A percentile compares a stretch with the other conserved stretches of the same genome.
Evolutionary conservation across 2,797 vertebrate species (phyloP).

Genomic region (Perodicticus potto): DNA sequence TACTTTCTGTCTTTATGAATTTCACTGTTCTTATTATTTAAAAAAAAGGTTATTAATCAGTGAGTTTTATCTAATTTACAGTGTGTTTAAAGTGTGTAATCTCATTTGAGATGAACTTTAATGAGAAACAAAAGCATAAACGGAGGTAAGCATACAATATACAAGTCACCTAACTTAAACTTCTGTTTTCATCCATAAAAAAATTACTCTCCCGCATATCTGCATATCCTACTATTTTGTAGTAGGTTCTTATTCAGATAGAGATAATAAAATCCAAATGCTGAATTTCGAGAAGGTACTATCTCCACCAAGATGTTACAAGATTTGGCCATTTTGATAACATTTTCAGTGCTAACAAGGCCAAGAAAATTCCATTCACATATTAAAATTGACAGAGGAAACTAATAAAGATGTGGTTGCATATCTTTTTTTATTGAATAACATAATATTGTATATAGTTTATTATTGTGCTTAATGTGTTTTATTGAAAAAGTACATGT

Average conservation of each 20-base stretch:
- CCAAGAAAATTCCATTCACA: not conserved
- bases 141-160: not conserved
- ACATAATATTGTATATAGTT: not conserved
- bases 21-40: not conserved
- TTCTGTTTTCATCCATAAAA: not conserved
- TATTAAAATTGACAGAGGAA: conserved; percentile 1
- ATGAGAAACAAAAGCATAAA: not conserved
- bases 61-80: not conserved
- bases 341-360: not conserved
- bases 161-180: not conserved
- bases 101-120: not conserved
- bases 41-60: not conserved
- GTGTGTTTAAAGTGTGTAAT: not conserved
- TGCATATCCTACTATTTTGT: not conserved
- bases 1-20: not conserved
- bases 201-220: not conserved
- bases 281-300: not conserved
- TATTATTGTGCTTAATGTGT: not conserved
- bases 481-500: not conserved
- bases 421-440: not conserved
- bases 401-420: not conserved
- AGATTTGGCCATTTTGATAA: not conserved
- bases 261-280: not conserved
- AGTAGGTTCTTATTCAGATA: not conserved
- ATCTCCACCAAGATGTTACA: not conserved